Base-by-base conservation (phyloP, 2,113 vertebrate species). In the Hemicordylus capensis region DNA sequence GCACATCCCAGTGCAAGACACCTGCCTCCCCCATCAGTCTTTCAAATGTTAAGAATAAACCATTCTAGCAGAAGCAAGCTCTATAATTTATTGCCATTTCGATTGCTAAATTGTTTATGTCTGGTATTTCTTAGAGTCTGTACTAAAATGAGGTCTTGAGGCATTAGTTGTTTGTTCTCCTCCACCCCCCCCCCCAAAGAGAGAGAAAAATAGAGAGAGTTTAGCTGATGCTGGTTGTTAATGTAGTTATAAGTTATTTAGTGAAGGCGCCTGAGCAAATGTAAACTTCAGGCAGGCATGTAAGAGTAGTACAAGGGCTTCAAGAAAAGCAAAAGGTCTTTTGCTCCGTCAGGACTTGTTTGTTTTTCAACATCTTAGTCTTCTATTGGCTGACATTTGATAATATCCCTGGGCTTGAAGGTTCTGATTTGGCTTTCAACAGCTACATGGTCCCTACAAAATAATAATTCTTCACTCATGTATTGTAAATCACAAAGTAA, bases 191-290 rank as follows among this genome's bases (percentile, higher is more conserved):
- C n/a, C n/a, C n/a, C n/a, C n/a, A n/a, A 46, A 20, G 4, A 2
- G 77, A 9, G 78, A 84, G 84, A 85, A 22, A 88, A 90, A 44
- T 9, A 54, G 17, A 54, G 17, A 90, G 84, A 63, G 87, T 88
- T 72, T 6, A 92, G 88, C 19, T 61, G 51, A 44, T 85, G 28
- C 56, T 87, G 0, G 46, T 87, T 86, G 48, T 88, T 84, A 69
- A 89, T 91, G 89, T 91, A 85, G 84, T 58, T 81, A 64, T 93
- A 56, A 94, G 88, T 93, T 92, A 91, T 91, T 85, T 79, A 85
- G 44, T 67, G 83, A 73, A 86, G 83, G 83, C 86, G 90, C 88
- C 81, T 34, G 76, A 73, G 51, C 0, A 0, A 88, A 80, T 46
- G 39, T 87, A 78, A 93, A 76, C 24, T 59, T 80, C 2, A 54